These are phyloP conservation scores for Orius insidiosus DNA, from an alignment of 1,140 invertebrate species.

Conservation along the genomic window DNA sequence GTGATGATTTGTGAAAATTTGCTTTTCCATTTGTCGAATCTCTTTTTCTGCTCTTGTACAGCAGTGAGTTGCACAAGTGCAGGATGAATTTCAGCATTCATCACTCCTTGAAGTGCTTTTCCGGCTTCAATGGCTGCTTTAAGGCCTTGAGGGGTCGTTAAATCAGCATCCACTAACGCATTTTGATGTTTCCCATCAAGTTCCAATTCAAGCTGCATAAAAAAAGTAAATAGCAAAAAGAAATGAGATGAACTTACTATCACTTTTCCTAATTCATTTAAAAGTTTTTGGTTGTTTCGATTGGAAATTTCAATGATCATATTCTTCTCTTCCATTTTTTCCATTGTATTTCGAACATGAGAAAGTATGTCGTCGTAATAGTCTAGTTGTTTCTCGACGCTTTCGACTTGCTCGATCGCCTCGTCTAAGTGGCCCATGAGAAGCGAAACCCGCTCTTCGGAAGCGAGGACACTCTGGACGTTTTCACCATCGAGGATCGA, in stretches of 20 bases:
- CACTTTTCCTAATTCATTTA: constrained; percentile 61
- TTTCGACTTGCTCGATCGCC: constrained; percentile 57
- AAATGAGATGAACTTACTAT: constrained; percentile 53
- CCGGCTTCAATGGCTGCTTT: constrained; percentile 62
- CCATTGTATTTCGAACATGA: constrained; percentile 67
- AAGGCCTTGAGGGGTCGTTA: constrained; percentile 52
- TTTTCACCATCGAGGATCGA: constrained; percentile 72
- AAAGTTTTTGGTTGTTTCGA: constrained; percentile 61
- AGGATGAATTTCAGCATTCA: constrained; percentile 49
- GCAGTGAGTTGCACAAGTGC: constrained; percentile 51
- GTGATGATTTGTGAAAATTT: constrained; percentile 69
- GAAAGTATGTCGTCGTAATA: constrained; percentile 62
- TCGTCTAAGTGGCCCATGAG: constrained; percentile 73
- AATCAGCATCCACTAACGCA: constrained; percentile 53
- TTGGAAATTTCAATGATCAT: constrained; percentile 71
- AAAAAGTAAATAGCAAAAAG: too few relatives aligned
- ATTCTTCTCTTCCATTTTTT: constrained; percentile 85
- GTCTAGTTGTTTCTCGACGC: constrained; percentile 53
- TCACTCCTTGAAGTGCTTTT: constrained; percentile 55
- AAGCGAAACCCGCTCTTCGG: constrained; percentile 61
- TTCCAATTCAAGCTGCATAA: constrained; percentile 52
- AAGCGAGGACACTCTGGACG: constrained; percentile 69
- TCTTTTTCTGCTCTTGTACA: constrained; percentile 73
- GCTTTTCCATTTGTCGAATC: constrained; percentile 65
- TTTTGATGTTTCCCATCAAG: constrained; percentile 48